These are phyloP conservation scores for Tamandua tetradactyla DNA, from an alignment of 2,797 vertebrate species.

Conservation along the genomic window DNA sequence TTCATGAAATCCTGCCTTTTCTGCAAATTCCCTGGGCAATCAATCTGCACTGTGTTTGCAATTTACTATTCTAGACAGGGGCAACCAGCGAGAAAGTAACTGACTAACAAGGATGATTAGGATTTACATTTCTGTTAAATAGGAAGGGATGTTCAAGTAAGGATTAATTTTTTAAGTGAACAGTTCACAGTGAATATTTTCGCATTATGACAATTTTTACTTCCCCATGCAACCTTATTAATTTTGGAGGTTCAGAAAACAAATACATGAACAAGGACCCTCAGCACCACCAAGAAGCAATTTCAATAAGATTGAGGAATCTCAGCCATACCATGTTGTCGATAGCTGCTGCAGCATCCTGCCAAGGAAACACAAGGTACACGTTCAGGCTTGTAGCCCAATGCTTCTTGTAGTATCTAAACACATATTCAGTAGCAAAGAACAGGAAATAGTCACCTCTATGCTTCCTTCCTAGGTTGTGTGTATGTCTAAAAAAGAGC, in stretches of 20 bases:
- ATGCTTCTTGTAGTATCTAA: neutral
- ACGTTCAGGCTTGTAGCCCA: conserved; percentile 2
- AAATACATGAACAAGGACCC: neutral
- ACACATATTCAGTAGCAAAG: neutral
- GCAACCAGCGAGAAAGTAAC: neutral
- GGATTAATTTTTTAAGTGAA: neutral
- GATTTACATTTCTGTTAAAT: neutral
- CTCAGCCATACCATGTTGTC: conserved; percentile 94
- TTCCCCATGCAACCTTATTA: neutral
- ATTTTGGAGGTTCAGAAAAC: conserved; percentile 22
- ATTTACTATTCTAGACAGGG: neutral
- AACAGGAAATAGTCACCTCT: neutral
- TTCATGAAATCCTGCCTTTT: conserved; percentile 11
- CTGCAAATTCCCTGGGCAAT: conserved; percentile 4
- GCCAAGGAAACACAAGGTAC: conserved; percentile 11
- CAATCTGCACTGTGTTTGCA: neutral
- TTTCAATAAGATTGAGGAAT: neutral
- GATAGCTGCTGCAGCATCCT: conserved; percentile 98
- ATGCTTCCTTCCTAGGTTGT: neutral
- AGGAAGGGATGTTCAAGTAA: neutral
- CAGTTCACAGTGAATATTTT: conserved; percentile 17
- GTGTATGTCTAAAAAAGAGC: neutral
- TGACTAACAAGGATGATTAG: neutral
- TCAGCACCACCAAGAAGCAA: conserved; percentile 32
- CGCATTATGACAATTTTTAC: neutral